Evolutionary conservation across 2,888 invertebrate species (phyloP).

Genomic region (Exephanes ischioxanthus): DNA sequence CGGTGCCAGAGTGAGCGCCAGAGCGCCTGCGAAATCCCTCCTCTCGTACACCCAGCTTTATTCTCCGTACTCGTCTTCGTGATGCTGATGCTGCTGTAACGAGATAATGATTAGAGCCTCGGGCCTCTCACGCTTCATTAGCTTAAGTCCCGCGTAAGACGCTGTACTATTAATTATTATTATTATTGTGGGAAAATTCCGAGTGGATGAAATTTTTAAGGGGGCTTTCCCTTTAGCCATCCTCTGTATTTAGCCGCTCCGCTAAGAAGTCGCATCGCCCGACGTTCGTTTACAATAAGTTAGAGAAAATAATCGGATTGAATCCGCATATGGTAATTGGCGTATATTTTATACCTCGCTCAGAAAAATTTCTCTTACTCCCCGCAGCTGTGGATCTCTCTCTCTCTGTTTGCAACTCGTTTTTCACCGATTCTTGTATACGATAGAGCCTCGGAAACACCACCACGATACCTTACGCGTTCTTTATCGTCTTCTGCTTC

Average conservation of each 20-base stretch:
- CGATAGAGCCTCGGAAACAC: constrained; percentile 36
- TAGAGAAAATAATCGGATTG: background rate
- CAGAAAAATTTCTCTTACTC: background rate
- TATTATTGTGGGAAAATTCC: constrained; percentile 21
- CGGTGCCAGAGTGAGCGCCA: background rate
- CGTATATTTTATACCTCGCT: background rate
- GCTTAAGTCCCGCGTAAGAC: constrained; percentile 24
- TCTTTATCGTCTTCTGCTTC: constrained; percentile 6
- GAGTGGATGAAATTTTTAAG: constrained; percentile 7
- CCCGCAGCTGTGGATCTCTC: background rate
- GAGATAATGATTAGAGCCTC: constrained; percentile 45
- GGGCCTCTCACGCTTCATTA: constrained; percentile 46
- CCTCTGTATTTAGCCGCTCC: background rate
- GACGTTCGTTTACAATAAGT: background rate
- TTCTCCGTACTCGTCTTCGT: constrained; percentile 3
- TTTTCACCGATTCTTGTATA: background rate
- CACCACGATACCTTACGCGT: constrained; percentile 17
- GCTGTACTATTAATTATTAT: constrained; percentile 47
- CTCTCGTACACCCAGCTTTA: background rate
- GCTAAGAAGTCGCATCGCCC: background rate
- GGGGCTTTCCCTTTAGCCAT: background rate
- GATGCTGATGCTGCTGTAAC: constrained; percentile 5
- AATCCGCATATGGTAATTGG: background rate
- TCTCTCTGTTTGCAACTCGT: constrained; percentile 6
- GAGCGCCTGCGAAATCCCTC: constrained; percentile 24